phyloP scores from a whole-genome alignment of 2,888 invertebrate species.

The Apamea crenata region DNA sequence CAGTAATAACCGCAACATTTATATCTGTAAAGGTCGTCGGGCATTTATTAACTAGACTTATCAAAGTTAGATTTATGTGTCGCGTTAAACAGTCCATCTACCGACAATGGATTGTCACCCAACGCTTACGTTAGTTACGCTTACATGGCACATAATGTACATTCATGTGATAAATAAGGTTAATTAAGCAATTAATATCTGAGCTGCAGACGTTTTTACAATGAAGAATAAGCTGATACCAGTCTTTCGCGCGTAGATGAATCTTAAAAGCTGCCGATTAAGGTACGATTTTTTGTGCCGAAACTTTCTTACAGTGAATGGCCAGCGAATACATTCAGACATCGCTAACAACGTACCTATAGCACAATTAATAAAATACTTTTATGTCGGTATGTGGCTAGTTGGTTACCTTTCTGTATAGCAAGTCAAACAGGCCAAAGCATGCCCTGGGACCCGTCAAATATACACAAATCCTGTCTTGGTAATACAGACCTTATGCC shows the following conservation, averaged over 20 bases:
- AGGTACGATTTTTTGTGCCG: slow-evolving; percentile 71
- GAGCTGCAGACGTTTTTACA: not conserved
- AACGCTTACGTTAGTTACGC: not conserved
- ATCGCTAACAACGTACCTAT: slow-evolving; percentile 31
- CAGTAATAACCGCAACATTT: slow-evolving; percentile 86
- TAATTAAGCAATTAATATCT: slow-evolving; percentile 9
- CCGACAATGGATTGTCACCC: not conserved
- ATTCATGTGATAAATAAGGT: slow-evolving; percentile 8
- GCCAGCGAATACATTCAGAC: slow-evolving; percentile 58
- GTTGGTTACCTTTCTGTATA: slow-evolving; percentile 71
- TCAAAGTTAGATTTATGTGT: slow-evolving; percentile 52
- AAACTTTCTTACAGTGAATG: slow-evolving; percentile 77
- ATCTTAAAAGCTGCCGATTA: slow-evolving; percentile 53
- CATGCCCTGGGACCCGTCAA: slow-evolving; percentile 78
- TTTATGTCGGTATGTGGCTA: slow-evolving; percentile 78
- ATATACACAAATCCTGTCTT: slow-evolving; percentile 75
- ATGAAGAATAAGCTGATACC: slow-evolving; percentile 10
- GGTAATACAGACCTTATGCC: slow-evolving; percentile 78
- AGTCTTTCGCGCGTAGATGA: slow-evolving; percentile 38
- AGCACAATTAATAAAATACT: slow-evolving; percentile 75
- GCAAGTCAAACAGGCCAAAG: slow-evolving; percentile 69
- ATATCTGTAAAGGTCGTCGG: slow-evolving; percentile 85
- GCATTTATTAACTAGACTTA: slow-evolving; percentile 65
- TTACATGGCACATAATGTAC: not conserved
- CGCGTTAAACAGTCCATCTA: not conserved